Conservation (phyloP, 2,888 invertebrate species). For the Tyria jacobaeae region DNA sequence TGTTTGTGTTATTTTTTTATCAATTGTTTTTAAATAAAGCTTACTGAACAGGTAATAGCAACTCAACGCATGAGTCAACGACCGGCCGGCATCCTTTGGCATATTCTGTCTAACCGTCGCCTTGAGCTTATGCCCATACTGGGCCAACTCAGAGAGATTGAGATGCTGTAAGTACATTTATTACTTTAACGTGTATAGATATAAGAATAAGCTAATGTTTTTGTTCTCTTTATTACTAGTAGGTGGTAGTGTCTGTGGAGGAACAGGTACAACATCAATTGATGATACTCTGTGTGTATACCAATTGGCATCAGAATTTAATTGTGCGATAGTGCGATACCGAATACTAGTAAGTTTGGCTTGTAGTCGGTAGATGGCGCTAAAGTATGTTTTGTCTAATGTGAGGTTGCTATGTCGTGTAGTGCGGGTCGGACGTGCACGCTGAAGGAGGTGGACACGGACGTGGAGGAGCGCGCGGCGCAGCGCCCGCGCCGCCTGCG, state of each 20-base stretch:
- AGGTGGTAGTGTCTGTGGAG: too few species aligned
- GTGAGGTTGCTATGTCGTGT: background rate
- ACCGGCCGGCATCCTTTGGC: constrained; percentile 93
- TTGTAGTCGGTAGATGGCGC: too few species aligned
- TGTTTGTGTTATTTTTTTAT: background rate
- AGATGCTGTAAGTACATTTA: constrained; percentile 87
- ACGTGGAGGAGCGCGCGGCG: constrained; percentile 87
- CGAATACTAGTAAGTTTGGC: background rate
- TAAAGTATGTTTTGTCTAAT: too few species aligned
- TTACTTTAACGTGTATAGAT: background rate
- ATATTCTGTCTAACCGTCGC: constrained; percentile 90
- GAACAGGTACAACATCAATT: too few species aligned
- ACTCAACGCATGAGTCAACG: constrained; percentile 82
- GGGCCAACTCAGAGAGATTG: constrained; percentile 88
- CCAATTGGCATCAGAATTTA: too few species aligned
- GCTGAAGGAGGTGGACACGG: constrained; percentile 90
- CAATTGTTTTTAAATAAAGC: background rate
- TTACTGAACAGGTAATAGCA: constrained; percentile 71
- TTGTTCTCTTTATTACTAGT: too few species aligned
- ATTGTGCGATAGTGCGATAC: too few species aligned
- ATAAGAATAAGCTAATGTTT: background rate
- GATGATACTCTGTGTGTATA: too few species aligned
- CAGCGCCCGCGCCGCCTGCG: constrained; percentile 77
- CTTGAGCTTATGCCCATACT: constrained; percentile 91
- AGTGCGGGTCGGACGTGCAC: constrained; percentile 88